Conservation (phyloP, 2,113 vertebrate species). For the Podarcis raffonei region DNA sequence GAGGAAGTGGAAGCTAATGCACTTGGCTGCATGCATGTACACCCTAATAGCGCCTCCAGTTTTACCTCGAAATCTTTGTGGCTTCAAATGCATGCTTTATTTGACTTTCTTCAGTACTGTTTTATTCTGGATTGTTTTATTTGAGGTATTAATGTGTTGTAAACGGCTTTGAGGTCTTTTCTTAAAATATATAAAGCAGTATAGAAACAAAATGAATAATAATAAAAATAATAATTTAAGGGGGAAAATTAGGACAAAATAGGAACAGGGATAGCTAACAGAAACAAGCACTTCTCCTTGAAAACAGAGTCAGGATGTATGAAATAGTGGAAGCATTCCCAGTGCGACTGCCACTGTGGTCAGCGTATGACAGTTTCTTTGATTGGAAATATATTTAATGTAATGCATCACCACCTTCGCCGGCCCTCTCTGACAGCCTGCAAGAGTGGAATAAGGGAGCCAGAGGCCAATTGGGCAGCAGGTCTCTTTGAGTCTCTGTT, state of each 20-base stretch:
- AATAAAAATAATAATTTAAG: not conserved
- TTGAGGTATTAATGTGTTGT: no score
- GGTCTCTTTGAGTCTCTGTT: not conserved
- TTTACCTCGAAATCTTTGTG: no score
- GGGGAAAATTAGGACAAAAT: not conserved
- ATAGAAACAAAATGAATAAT: no score
- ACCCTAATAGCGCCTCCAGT: no score
- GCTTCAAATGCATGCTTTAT: no score
- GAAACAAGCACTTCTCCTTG: no score
- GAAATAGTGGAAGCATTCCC: not conserved
- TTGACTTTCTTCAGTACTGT: no score
- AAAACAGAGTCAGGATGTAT: not conserved
- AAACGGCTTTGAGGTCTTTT: no score
- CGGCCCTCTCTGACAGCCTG: conserved; percentile 3
- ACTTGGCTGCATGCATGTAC: no score
- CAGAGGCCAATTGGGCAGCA: not conserved
- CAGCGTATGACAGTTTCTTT: not conserved
- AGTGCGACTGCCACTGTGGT: not conserved
- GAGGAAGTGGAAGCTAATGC: no score
- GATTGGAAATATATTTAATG: not conserved
- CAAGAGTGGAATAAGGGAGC: not conserved
- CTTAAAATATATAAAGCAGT: no score
- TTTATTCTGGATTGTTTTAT: no score
- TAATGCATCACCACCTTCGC: not conserved
- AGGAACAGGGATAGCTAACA: not conserved